Evolutionary conservation across 2,113 vertebrate species (phyloP).

Genomic region (Ptyas mucosa): DNA sequence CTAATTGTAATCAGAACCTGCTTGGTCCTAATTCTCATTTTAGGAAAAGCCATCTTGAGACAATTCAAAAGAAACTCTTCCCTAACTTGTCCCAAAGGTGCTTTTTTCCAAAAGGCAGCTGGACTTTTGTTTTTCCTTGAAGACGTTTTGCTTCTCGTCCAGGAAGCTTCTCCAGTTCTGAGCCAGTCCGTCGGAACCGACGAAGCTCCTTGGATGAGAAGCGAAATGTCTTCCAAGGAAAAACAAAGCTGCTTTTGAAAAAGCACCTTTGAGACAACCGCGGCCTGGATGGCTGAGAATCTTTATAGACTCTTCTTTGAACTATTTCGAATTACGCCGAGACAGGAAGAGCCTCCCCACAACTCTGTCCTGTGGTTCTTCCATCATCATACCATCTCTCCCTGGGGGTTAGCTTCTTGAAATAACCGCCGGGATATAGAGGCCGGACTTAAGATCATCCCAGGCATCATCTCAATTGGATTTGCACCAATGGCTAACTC

Average conservation of each 20-base stretch:
- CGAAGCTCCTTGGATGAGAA: no score
- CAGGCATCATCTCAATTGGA: slow-evolving; percentile 87
- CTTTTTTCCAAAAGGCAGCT: no score
- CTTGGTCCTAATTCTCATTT: not conserved
- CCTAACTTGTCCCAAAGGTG: not conserved
- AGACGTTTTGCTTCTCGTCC: no score
- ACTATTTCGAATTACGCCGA: not conserved
- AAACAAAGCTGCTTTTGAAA: no score
- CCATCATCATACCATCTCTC: no score
- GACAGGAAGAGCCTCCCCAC: not conserved
- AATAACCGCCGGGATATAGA: slow-evolving; percentile 33
- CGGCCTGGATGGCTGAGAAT: no score
- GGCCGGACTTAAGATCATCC: slow-evolving; percentile 74
- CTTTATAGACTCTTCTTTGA: no score
- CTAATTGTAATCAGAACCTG: not conserved
- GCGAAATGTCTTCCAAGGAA: no score
- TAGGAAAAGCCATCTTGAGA: not conserved
- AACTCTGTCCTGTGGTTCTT: not conserved
- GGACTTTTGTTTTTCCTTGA: no score
- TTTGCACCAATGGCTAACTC: slow-evolving; percentile 75
- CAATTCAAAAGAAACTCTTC: not conserved
- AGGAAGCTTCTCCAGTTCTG: no score
- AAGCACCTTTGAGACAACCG: no score
- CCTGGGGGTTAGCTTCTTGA: not conserved
- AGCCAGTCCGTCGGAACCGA: no score